Conservation (phyloP, 2,888 invertebrate genomes). For the Mamestra brassicae region DNA sequence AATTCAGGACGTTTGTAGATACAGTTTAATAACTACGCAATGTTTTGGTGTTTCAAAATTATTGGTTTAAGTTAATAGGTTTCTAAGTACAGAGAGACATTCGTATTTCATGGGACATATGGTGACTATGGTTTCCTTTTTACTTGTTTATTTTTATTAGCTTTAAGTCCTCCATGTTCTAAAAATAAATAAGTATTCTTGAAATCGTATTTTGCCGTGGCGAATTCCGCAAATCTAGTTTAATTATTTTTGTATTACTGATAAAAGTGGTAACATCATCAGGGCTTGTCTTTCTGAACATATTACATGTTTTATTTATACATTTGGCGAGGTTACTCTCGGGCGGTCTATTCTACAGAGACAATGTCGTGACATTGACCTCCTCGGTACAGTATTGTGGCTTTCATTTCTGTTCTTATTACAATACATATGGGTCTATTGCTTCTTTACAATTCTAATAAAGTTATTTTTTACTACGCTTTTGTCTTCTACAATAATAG, state of each 20-base stretch:
- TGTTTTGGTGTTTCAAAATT: not conserved
- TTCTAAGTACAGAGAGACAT: too few relatives aligned
- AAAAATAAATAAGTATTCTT: not conserved
- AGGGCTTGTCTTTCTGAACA: not conserved
- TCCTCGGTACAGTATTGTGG: constrained; percentile 18
- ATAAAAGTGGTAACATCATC: not conserved
- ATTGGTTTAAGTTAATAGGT: not conserved
- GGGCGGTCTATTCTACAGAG: not conserved
- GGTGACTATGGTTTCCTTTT: too few relatives aligned
- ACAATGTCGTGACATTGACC: constrained; percentile 12
- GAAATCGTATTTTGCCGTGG: not conserved
- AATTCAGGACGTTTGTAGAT: not conserved
- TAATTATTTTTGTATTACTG: not conserved
- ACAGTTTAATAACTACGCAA: not conserved
- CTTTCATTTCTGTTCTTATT: constrained; percentile 13
- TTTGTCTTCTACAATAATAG: not conserved
- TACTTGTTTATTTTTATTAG: too few relatives aligned
- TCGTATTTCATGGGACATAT: too few relatives aligned
- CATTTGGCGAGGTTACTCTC: not conserved
- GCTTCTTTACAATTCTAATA: constrained; percentile 7
- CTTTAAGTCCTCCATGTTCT: too few relatives aligned
- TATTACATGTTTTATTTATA: constrained; percentile 33
- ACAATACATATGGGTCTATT: constrained; percentile 11
- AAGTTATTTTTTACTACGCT: not conserved
- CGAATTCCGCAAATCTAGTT: not conserved